Conservation (phyloP, 2,888 invertebrate species). For the Cheilosia vernalis region DNA sequence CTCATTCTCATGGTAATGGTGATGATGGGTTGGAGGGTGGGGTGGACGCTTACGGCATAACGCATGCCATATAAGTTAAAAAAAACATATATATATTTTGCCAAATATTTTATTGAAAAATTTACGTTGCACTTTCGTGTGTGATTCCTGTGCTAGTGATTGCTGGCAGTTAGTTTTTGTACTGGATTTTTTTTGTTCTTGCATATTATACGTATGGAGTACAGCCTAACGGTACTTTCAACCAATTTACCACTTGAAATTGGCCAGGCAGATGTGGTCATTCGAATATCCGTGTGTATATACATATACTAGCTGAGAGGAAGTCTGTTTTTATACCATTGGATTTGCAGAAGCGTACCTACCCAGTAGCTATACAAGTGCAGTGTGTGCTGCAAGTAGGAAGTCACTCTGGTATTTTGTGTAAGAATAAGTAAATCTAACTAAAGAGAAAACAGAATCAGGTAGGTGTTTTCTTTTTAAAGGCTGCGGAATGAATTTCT, state of each 20-base stretch:
- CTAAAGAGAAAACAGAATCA: too few species aligned
- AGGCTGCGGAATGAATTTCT: too few species aligned
- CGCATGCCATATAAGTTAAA: conserved; percentile 23
- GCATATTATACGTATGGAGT: background rate
- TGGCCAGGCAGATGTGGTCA: conserved; percentile 59
- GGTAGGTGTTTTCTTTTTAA: too few species aligned
- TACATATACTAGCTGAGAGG: background rate
- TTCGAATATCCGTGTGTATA: conserved; percentile 11
- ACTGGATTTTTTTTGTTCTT: background rate
- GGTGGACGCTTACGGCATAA: background rate
- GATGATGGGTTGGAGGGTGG: background rate
- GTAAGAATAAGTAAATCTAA: too few species aligned
- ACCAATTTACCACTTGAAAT: conserved; percentile 61
- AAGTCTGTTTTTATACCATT: background rate
- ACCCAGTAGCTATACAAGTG: too few species aligned
- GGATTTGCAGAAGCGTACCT: background rate
- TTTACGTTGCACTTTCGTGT: conserved; percentile 49
- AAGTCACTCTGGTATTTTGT: too few species aligned
- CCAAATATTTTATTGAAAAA: conserved; percentile 68
- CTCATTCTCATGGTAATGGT: background rate
- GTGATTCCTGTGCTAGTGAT: conserved; percentile 55
- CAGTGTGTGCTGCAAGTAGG: too few species aligned
- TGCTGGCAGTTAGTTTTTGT: conserved; percentile 26
- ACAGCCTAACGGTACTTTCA: conserved; percentile 2
- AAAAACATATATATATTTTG: conserved; percentile 56